Conservation (phyloP, 2,888 invertebrate genomes). For the Pecten maximus region DNA sequence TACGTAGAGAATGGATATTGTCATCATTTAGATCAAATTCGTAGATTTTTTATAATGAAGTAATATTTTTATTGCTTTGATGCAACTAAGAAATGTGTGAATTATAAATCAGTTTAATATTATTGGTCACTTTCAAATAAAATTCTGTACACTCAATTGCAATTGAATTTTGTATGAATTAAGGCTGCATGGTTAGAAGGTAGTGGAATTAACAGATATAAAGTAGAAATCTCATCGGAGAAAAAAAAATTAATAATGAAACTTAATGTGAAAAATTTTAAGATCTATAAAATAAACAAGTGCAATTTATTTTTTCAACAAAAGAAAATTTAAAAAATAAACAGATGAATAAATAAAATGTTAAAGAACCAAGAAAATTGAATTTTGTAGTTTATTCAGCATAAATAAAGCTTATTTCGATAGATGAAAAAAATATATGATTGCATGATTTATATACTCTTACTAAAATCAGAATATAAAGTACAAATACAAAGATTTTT, state of each 20-base stretch:
- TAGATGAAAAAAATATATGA: not conserved
- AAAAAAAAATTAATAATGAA: not conserved
- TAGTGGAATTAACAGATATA: not conserved
- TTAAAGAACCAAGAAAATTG: too few species aligned
- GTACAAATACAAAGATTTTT: conserved; percentile 37
- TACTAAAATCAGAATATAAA: not conserved
- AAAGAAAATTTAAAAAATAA: not conserved
- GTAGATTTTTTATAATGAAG: too few species aligned
- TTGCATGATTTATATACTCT: not conserved
- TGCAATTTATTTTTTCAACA: not conserved
- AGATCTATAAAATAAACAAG: too few species aligned
- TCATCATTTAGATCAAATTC: too few species aligned
- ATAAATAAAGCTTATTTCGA: not conserved
- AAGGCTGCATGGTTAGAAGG: not conserved
- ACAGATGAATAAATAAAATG: not conserved
- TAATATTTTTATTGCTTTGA: too few species aligned
- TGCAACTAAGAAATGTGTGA: too few species aligned
- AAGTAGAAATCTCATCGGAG: not conserved
- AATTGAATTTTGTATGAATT: not conserved
- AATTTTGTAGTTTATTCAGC: too few species aligned
- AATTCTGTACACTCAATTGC: not conserved
- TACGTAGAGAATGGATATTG: too few species aligned
- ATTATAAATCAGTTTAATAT: not conserved
- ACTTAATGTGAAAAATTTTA: too few species aligned
- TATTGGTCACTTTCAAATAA: not conserved